Evolutionary conservation across 2,113 vertebrate species (phyloP).

Genomic region (Hypanus sabinus): DNA sequence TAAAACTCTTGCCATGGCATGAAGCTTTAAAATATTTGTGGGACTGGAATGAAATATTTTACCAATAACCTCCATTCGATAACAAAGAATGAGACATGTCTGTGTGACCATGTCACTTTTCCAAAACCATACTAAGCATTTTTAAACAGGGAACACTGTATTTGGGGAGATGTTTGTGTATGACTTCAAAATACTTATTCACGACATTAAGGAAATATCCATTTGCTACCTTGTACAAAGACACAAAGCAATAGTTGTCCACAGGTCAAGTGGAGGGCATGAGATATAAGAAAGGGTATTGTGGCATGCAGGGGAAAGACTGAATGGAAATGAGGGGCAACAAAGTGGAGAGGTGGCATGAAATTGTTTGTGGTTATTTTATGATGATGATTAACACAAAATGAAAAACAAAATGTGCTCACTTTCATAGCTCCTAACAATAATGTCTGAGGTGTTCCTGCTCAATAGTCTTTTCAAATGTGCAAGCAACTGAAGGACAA

Average conservation of each 20-base stretch:
- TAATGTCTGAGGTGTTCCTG: background rate
- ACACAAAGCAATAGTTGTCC: background rate
- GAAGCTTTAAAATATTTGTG: background rate
- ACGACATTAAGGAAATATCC: background rate
- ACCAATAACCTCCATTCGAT: background rate
- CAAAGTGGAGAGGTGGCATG: background rate
- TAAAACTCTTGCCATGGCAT: background rate
- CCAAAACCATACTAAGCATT: background rate
- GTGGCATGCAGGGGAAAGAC: background rate
- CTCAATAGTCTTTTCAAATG: background rate
- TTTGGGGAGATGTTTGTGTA: background rate
- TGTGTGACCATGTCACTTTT: background rate
- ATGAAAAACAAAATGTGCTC: background rate
- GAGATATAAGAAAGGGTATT: background rate
- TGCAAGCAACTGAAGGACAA: background rate
- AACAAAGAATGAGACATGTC: background rate
- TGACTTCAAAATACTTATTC: background rate
- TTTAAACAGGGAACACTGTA: background rate
- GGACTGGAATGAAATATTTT: background rate
- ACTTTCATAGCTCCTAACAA: background rate
- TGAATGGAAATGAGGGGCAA: background rate
- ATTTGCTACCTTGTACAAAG: background rate
- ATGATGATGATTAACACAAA: background rate
- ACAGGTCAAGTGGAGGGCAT: no score
- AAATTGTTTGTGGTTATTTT: background rate